Percentiles rank a stretch among this genome's conserved stretches.
Evolutionary conservation across 2,888 invertebrate species (phyloP).

Genomic region (Gonocerus acuteangulatus): DNA sequence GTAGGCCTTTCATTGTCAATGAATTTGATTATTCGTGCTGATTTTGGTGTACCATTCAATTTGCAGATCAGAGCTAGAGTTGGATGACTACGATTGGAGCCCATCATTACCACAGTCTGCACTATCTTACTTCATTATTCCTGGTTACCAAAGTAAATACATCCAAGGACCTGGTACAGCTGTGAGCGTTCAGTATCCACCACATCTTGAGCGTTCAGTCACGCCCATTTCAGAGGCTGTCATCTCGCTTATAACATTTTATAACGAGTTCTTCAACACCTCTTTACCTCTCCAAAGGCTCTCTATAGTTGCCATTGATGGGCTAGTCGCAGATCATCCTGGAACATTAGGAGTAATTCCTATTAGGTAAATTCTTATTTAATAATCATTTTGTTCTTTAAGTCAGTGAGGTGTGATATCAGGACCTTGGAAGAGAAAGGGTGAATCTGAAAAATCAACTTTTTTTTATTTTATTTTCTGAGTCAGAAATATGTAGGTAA

Average conservation of each 20-base stretch:
- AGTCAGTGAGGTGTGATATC: background rate
- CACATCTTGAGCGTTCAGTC: background rate
- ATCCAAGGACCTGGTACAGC: background rate
- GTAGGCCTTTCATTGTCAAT: too few relatives aligned
- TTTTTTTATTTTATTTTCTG: too few relatives aligned
- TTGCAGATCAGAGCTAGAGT: background rate
- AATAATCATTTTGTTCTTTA: background rate
- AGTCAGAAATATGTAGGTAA: too few relatives aligned
- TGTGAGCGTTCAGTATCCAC: conserved; percentile 5
- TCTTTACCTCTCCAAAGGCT: background rate
- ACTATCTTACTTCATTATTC: background rate
- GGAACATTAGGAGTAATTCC: conserved; percentile 1
- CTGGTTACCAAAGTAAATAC: background rate
- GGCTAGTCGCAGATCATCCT: conserved; percentile 5
- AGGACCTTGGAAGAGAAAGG: too few relatives aligned
- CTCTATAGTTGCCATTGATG: background rate
- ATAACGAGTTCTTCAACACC: background rate
- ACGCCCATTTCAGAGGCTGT: background rate
- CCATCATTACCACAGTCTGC: background rate
- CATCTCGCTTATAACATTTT: background rate
- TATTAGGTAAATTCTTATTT: conserved; percentile 4
- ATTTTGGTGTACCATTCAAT: too few relatives aligned
- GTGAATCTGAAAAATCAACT: too few relatives aligned
- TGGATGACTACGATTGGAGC: background rate
- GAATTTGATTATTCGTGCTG: too few relatives aligned